Evolutionary conservation across 1,140 invertebrate genomes (phyloP).

Genomic region (Elysia chlorotica): DNA sequence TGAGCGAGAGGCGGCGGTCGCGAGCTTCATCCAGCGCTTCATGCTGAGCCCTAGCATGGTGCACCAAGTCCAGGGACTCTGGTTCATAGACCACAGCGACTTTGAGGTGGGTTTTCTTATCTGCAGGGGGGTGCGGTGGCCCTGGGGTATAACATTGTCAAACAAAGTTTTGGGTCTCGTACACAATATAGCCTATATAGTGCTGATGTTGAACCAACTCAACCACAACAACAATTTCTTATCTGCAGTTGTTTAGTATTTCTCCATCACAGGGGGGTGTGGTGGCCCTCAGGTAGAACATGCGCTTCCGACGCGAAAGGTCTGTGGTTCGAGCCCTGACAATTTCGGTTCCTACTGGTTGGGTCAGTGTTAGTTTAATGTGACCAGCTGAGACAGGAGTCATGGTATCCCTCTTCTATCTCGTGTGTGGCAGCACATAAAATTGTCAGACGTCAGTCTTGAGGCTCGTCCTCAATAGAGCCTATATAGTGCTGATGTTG

Average conservation of each 20-base stretch:
- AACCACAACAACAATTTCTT: not conserved
- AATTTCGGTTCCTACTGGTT: no score
- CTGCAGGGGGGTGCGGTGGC: no score
- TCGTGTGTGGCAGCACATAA: no score
- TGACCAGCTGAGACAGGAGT: no score
- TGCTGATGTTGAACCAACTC: not conserved
- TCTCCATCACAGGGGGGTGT: not conserved
- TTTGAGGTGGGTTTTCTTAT: no score
- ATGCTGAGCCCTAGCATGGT: slow-evolving; percentile 63
- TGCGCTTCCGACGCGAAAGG: no score
- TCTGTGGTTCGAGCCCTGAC: no score
- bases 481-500: no score
- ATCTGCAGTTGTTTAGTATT: not conserved
- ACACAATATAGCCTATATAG: not conserved
- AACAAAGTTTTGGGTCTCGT: not conserved
- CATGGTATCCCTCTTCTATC: no score
- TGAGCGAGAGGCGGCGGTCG: slow-evolving; percentile 17
- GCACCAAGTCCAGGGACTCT: slow-evolving; percentile 81
- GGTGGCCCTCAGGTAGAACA: not conserved
- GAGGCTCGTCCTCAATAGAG: no score
- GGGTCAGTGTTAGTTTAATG: no score
- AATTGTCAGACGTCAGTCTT: no score
- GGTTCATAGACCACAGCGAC: slow-evolving; percentile 83
- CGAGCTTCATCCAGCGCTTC: slow-evolving; percentile 9
- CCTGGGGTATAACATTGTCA: not conserved